Evolutionary conservation across 2,888 invertebrate genomes (phyloP).

Genomic region (Xestobium rufovillosum): DNA sequence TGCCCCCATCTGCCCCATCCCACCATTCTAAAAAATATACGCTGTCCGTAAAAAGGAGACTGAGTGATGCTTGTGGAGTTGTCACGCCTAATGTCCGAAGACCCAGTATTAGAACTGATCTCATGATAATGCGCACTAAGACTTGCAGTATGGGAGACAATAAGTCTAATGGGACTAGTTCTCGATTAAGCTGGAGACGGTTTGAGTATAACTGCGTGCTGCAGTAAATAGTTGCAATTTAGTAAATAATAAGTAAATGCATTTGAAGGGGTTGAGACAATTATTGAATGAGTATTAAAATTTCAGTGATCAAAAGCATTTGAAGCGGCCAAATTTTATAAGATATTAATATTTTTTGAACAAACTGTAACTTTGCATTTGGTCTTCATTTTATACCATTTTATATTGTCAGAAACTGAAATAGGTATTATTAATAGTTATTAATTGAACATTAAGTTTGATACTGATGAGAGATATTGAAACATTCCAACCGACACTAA

Average conservation of each 20-base stretch:
- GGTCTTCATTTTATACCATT: too few relatives aligned
- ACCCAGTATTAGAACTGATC: slow-evolving; percentile 80
- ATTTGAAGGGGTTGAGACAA: background rate
- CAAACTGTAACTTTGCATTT: too few relatives aligned
- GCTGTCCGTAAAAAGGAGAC: slow-evolving; percentile 69
- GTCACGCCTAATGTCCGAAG: slow-evolving; percentile 82
- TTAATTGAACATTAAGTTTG: too few relatives aligned
- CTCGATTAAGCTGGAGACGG: slow-evolving; percentile 37
- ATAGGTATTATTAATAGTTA: too few relatives aligned
- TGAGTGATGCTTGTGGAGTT: slow-evolving; percentile 83
- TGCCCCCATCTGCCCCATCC: slow-evolving; percentile 58
- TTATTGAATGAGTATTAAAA: background rate
- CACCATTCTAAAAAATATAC: slow-evolving; percentile 67
- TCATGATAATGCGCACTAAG: slow-evolving; percentile 81
- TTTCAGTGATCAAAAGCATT: background rate
- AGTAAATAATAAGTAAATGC: too few relatives aligned
- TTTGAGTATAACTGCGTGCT: slow-evolving; percentile 32
- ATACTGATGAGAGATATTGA: too few relatives aligned
- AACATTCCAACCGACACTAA: too few relatives aligned
- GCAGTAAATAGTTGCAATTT: slow-evolving; percentile 25
- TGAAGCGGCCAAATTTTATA: too few relatives aligned
- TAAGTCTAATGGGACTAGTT: slow-evolving; percentile 50
- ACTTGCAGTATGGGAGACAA: slow-evolving; percentile 65
- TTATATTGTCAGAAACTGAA: too few relatives aligned
- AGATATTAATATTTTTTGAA: too few relatives aligned